Base-by-base conservation (phyloP, 1,140 invertebrate species). In the Eumaeus atala region DNA sequence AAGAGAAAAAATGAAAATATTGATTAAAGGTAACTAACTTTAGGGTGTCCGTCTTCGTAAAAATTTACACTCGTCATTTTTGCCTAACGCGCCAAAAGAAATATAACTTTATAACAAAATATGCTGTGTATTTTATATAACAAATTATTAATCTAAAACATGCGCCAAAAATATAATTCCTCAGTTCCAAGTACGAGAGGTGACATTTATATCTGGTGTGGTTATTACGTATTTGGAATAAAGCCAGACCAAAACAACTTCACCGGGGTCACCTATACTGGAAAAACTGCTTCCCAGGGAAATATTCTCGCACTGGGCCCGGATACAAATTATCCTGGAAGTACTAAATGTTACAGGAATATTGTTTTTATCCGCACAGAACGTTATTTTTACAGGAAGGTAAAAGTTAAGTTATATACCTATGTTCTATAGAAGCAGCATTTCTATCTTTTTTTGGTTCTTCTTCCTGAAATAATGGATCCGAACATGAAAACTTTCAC, bases 141-240 rank as follows among this genome's bases (percentile, higher is more conserved):
- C 35, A 37, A 37, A 2, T n/a, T 37, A 37, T 9, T 37, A 9
- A 37, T 9, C 9, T n/a, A 3, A 10, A 37, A 37, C 11, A 37
- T 9, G 8, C 9, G 35, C 11, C 9, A 37, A 37, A 37, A 37
- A 37, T 9, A n/a, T n/a, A 37, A 37, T 9, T 40, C 14, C 14
- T 40, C 7, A 40, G 12, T 14, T 14, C 14, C 8, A 14, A 8
- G 14, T 14, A 12, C n/a, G 49, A 53, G 38, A 56, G 42, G 59
- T 59, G 66, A 67, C 67, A 72, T 69, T 76, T 72, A 67, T 72
- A 68, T 72, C 68, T 72, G 70, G 75, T 72, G 64, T 66, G 54
- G 72, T 77, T 79, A 79, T 76, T 76, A 76, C 70, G 55, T 60
- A 63, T 62, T 67, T 80, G 77, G 77, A 73, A 50, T 48, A 36